Evolutionary conservation across 2,113 vertebrate species (phyloP), one percentile per base, ranked within the genome.

Genomic region (Connochaetes taurinus): DNA sequence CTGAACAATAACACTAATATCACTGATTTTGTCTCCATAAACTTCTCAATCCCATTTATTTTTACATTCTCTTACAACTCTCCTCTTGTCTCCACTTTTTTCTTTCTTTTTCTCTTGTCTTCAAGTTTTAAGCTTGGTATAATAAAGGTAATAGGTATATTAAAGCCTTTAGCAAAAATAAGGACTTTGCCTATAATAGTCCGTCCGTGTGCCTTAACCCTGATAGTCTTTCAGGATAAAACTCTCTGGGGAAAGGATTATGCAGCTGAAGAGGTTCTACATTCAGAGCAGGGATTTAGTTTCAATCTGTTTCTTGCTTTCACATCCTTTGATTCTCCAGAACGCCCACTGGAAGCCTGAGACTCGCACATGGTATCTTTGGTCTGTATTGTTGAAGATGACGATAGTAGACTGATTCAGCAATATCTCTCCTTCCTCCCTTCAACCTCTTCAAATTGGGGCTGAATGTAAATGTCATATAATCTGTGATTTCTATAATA

Each of bases 141-240:
- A 21, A 36, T 36, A 71, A 67, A 71, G n/a, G n/a, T 71, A 40
- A 71, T 92, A 96, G 15, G 45, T 55, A 57, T 87, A 93, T 82
- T 90, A 96, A 90, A 94, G 74, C 25, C 40, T 74, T 94, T 84
- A 36, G 86, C 62, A 94, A 95, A 98, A 60, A 74, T 40, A 74
- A 27, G 17, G 47, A 21, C 58, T 89, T 82, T 71, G 47, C 29
- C 74, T 85, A 0, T 93, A 74, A 87, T 25, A 40, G 16, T 81
- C 53, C 64, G 0, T 90, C 31, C 9, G 40, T 40, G 74, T 91
- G n/a, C 52, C 17, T 45, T 94, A 92, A 85, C 29, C 58, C 60
- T 85, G 64, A 90, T 55, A 86, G 60, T 60, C 74, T 93, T 94
- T 96, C 78, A 93, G 76, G 36, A 14, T 88, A 85, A 91, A 62